Conservation (phyloP, 2,113 vertebrate genomes). For the Lampris incognitus region DNA sequence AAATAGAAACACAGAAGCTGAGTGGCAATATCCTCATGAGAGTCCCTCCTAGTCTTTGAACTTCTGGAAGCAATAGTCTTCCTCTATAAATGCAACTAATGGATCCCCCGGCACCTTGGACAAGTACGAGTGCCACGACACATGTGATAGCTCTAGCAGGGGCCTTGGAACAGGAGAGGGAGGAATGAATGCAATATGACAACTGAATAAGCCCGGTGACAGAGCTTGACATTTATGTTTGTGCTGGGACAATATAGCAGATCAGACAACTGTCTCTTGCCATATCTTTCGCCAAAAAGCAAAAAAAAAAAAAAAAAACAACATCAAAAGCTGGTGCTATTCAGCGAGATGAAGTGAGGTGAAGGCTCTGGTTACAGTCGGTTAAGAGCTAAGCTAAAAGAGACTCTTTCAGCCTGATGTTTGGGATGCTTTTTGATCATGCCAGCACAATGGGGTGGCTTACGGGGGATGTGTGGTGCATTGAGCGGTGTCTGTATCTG, state of each 20-base stretch:
- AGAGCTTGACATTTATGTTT: conserved; percentile 71
- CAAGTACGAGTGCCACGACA: conserved; percentile 49
- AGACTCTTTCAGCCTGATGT: conserved; percentile 62
- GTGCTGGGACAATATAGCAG: conserved; percentile 66
- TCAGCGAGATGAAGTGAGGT: conserved; percentile 47
- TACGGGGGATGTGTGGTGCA: conserved; percentile 21
- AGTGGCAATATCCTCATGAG: conserved; percentile 26
- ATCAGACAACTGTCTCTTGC: conserved; percentile 74
- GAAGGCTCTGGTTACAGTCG: conserved; percentile 61
- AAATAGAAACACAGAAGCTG: conserved; percentile 25
- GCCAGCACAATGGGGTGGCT: conserved; percentile 49
- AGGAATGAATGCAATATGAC: conserved; percentile 52
- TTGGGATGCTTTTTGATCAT: conserved; percentile 65
- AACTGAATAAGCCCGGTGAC: conserved; percentile 68
- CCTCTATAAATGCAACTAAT: conserved; percentile 73
- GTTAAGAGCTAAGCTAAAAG: conserved; percentile 64
- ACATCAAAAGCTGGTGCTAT: conserved; percentile 70
- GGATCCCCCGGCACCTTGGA: conserved; percentile 67
- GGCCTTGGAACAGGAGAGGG: conserved; percentile 51
- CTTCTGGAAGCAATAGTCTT: conserved; percentile 59
- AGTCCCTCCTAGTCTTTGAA: conserved; percentile 66
- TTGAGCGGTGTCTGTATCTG: conserved; percentile 26
- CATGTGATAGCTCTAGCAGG: conserved; percentile 55
- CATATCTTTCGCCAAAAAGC: conserved; percentile 56
- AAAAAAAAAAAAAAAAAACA: conserved; percentile 23